Conservation (phyloP, 2,797 vertebrate species). For the Smutsia gigantea region DNA sequence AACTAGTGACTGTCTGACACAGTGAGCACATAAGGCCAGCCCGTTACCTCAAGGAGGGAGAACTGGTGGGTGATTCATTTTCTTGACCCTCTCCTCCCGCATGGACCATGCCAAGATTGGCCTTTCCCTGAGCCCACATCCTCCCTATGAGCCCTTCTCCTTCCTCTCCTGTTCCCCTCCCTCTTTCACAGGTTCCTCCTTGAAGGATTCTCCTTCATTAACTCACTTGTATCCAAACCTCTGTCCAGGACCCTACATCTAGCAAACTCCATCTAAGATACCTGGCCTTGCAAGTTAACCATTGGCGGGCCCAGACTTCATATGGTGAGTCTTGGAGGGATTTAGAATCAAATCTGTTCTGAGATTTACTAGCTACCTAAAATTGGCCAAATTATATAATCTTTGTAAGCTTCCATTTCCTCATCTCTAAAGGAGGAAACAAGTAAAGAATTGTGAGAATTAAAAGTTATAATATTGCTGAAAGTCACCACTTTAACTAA, state of each 20-base stretch:
- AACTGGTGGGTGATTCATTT: rapidly evolving
- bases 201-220: background rate
- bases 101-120: background rate
- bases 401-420: background rate
- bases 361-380: background rate
- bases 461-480: background rate
- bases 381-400: background rate
- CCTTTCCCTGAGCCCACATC: background rate
- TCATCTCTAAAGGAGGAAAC: background rate
- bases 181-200: background rate
- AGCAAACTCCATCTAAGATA: background rate
- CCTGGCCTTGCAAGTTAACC: background rate
- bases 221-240: background rate
- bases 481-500: background rate
- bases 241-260: background rate
- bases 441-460: background rate
- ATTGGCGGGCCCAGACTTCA: rapidly evolving
- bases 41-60: background rate
- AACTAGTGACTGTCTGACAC: background rate
- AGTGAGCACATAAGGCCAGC: background rate
- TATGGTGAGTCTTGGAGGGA: background rate
- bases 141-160: background rate
- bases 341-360: background rate
- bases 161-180: background rate
- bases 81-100: background rate